phyloP scores from a whole-genome alignment of 2,888 invertebrate genomes.

The Perizoma flavofasciatum region DNA sequence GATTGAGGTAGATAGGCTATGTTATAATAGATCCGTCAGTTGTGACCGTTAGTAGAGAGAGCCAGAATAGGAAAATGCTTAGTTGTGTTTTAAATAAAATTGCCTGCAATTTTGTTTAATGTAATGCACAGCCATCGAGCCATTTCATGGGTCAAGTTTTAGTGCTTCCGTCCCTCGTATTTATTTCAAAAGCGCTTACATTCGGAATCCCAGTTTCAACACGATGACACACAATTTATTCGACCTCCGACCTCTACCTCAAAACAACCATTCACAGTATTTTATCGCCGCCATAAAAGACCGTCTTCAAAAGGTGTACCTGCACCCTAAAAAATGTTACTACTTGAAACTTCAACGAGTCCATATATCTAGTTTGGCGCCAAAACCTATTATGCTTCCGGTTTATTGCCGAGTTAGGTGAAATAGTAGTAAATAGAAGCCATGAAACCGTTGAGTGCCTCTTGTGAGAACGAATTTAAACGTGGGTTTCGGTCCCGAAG shows the following conservation, averaged over 20 bases:
- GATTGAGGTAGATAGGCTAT: no score
- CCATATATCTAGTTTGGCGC: conserved; percentile 50
- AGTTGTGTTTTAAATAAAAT: no score
- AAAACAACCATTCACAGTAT: conserved; percentile 36
- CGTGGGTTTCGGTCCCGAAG: conserved; percentile 1
- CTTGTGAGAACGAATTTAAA: neutral
- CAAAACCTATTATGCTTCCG: conserved; percentile 51
- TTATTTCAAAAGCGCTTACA: conserved; percentile 19
- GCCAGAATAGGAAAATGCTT: no score
- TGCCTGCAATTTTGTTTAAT: no score
- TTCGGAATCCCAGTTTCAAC: conserved; percentile 12
- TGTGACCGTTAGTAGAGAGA: no score
- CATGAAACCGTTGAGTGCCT: conserved; percentile 4
- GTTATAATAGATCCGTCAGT: no score
- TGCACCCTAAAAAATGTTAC: conserved; percentile 45
- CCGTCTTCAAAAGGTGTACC: conserved; percentile 37
- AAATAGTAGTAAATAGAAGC: conserved; percentile 19
- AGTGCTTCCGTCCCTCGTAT: conserved; percentile 16
- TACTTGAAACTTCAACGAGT: conserved; percentile 46
- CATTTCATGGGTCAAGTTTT: conserved; percentile 15
- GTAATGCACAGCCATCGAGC: conserved; percentile 17
- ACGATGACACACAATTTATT: conserved; percentile 39
- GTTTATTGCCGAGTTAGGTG: conserved; percentile 39
- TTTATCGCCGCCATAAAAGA: conserved; percentile 37
- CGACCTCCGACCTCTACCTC: conserved; percentile 28